phyloP scores from a whole-genome alignment of 2,888 invertebrate genomes.

The Matsumyia berberina region DNA sequence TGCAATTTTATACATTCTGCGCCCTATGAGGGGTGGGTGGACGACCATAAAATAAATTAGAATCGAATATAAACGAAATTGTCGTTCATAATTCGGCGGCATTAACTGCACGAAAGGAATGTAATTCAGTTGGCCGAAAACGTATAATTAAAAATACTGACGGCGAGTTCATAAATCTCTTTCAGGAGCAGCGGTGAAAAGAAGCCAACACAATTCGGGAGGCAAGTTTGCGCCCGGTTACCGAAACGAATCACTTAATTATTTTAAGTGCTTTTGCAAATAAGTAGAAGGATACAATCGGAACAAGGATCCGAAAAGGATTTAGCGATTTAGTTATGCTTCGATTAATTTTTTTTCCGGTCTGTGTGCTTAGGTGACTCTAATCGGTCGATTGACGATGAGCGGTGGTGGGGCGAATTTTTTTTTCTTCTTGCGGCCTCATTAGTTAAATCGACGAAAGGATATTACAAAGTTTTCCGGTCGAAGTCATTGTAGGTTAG shows the following conservation, averaged over 20 bases:
- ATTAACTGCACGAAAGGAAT: slow-evolving; percentile 69
- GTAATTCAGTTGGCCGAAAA: slow-evolving; percentile 49
- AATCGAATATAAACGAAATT: slow-evolving; percentile 61
- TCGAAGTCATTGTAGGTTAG: neutral
- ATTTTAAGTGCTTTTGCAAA: slow-evolving; percentile 72
- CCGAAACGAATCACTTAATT: slow-evolving; percentile 71
- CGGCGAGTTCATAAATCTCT: slow-evolving; percentile 69
- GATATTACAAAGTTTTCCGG: slow-evolving; percentile 3
- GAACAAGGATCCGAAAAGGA: slow-evolving; percentile 50
- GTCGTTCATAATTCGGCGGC: slow-evolving; percentile 55
- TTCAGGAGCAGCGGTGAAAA: slow-evolving; percentile 52
- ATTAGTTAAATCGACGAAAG: slow-evolving; percentile 24
- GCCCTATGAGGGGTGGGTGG: neutral
- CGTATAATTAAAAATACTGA: slow-evolving; percentile 69
- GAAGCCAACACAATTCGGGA: slow-evolving; percentile 55
- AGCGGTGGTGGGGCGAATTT: neutral
- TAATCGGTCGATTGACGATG: neutral
- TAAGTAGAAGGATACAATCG: slow-evolving; percentile 51
- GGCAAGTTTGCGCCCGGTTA: slow-evolving; percentile 53
- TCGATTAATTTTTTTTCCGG: slow-evolving; percentile 32
- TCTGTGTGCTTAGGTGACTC: slow-evolving; percentile 13
- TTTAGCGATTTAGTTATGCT: slow-evolving; percentile 62
- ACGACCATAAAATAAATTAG: slow-evolving; percentile 65
- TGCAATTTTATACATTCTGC: slow-evolving; percentile 49
- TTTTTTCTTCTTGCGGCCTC: slow-evolving; percentile 6